These are phyloP conservation scores for Microcaecilia unicolor DNA, from an alignment of 2,797 vertebrate species.

Conservation along the genomic window DNA sequence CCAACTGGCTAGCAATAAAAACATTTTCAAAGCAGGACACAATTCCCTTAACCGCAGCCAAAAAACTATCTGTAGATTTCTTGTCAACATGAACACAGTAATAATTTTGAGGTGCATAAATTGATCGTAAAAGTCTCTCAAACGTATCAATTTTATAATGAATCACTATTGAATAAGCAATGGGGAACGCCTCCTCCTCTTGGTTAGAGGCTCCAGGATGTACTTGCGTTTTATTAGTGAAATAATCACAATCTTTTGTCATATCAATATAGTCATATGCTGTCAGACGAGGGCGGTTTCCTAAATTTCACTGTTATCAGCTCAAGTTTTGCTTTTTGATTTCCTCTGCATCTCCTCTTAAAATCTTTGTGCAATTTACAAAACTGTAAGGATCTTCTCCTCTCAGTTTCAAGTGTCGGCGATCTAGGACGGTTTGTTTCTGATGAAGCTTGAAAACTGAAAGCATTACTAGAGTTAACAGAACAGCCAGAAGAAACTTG, in stretches of 20 bases:
- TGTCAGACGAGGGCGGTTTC: conserved; percentile 37
- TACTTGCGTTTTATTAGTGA: conserved; percentile 66
- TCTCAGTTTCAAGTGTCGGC: conserved; percentile 46
- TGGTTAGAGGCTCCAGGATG: conserved; percentile 61
- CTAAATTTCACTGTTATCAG: conserved; percentile 46
- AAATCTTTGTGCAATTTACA: conserved; percentile 66
- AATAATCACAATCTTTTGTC: conserved; percentile 61
- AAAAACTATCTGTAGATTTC: conserved; percentile 58
- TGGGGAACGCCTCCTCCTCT: conserved; percentile 74
- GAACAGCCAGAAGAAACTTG: conserved; percentile 32
- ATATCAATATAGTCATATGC: conserved; percentile 62
- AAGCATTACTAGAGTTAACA: conserved; percentile 32
- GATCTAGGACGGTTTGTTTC: conserved; percentile 35
- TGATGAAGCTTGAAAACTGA: conserved; percentile 48
- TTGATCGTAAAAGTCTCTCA: conserved; percentile 73
- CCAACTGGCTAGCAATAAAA: conserved; percentile 66
- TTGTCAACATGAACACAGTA: conserved; percentile 84
- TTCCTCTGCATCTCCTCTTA: conserved; percentile 55
- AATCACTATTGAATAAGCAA: conserved; percentile 81
- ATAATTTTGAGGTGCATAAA: conserved; percentile 80
- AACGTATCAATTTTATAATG: conserved; percentile 84
- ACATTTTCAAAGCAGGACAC: conserved; percentile 74
- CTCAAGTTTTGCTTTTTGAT: conserved; percentile 58
- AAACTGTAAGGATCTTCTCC: conserved; percentile 31
- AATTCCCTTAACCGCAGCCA: conserved; percentile 56